A percentile compares a stretch with the other conserved stretches of the same genome.
These are phyloP conservation scores for Drosophila leontia DNA, from an alignment of 1,140 invertebrate genomes.

Conservation along the genomic window DNA sequence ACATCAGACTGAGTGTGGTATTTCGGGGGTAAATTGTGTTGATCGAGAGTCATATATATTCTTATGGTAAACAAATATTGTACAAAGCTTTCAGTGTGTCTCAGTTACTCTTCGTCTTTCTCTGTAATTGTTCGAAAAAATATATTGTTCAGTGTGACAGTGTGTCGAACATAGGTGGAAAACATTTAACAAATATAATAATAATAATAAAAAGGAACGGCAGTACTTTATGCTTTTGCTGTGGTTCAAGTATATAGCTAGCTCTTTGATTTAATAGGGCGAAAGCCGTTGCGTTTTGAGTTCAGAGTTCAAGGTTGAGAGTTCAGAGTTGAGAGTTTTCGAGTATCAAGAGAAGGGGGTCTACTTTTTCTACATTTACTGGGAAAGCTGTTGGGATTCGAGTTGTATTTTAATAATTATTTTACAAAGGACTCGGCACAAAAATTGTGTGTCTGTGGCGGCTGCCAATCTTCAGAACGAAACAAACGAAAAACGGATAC, in stretches of 20 bases:
- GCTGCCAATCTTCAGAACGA: conserved; percentile 24
- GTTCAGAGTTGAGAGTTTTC: conserved; percentile 20
- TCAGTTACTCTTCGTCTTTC: conserved; percentile 78
- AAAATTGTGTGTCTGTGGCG: conserved; percentile 33
- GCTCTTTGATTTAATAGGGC: conserved; percentile 9
- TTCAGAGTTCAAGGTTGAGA: conserved; percentile 11
- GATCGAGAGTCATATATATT: conserved; percentile 18
- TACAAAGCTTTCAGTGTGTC: conserved; percentile 59
- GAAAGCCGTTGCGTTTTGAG: conserved; percentile 30
- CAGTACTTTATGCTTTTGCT: conserved; percentile 80
- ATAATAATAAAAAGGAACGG: conserved; percentile 38
- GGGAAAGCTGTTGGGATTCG: conserved; percentile 8
- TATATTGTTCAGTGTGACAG: conserved; percentile 50
- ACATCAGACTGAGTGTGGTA: conserved; percentile 31
- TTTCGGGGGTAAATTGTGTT: conserved; percentile 33
- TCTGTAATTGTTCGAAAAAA: conserved; percentile 72
- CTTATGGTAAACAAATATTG: conserved; percentile 49
- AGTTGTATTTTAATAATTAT: conserved; percentile 22
- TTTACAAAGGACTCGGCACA: conserved; percentile 56
- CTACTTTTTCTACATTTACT: conserved; percentile 31
- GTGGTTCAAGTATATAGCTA: conserved; percentile 19
- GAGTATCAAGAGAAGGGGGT: conserved; percentile 23
- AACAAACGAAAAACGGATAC: conserved; percentile 46
- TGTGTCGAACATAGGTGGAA: conserved; percentile 23
- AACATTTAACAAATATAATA: conserved; percentile 23